Conservation (phyloP, 2,113 vertebrate genomes). For the Propithecus coquereli region DNA sequence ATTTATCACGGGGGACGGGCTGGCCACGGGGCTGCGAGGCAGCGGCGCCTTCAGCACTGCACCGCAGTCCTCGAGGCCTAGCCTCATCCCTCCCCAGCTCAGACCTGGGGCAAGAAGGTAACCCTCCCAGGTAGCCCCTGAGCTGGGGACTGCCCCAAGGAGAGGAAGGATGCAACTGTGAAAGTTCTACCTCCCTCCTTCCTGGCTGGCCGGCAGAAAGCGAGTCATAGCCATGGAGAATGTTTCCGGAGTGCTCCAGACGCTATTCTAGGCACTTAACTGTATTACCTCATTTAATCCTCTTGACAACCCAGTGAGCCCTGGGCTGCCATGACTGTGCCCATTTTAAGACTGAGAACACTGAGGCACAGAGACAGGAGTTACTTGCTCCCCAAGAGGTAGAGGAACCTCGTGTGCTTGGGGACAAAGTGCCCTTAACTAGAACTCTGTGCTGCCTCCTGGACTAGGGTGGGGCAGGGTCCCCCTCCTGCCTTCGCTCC, state of each 20-base stretch:
- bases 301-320: background rate
- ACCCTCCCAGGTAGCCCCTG: background rate
- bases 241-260: background rate
- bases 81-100: background rate
- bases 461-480: background rate
- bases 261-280: background rate
- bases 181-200: background rate
- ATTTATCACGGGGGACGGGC: slow-evolving; percentile 30
- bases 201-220: background rate
- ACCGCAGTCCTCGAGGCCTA: background rate
- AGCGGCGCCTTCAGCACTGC: background rate
- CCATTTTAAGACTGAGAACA: slow-evolving; percentile 9
- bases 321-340: background rate
- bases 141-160: background rate
- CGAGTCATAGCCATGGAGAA: background rate
- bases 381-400: background rate
- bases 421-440: background rate
- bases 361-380: background rate
- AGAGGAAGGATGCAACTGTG: background rate
- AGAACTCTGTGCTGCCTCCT: background rate
- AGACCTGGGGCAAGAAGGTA: background rate
- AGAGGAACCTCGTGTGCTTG: background rate
- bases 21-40: background rate
- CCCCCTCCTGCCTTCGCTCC: background rate
- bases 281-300: background rate